A percentile compares a stretch with the other conserved stretches of the same genome.
phyloP scores from a whole-genome alignment of 2,888 invertebrate genomes.

The Microctonus hyperodae region DNA sequence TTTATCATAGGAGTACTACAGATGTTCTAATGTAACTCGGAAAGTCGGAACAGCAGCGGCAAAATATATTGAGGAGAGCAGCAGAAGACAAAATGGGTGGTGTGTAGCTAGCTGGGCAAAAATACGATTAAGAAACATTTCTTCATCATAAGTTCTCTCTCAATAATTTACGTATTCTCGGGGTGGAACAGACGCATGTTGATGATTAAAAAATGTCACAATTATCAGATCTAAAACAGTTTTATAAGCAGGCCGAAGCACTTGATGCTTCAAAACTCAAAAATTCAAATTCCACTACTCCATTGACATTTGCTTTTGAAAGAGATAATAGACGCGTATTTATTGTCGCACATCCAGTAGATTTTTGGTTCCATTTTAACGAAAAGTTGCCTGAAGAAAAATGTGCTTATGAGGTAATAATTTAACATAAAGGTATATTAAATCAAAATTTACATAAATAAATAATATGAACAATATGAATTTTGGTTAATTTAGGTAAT shows the following conservation, averaged over 20 bases:
- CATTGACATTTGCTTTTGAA: conserved; percentile 63
- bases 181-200: no score
- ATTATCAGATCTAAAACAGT: conserved; percentile 57
- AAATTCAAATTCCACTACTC: conserved; percentile 45
- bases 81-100: no score
- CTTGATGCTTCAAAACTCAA: conserved; percentile 47
- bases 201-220: no score
- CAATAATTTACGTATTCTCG: no score
- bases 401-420: conserved; percentile 62
- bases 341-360: conserved; percentile 62
- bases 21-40: no score
- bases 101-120: no score
- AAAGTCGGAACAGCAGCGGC: no score
- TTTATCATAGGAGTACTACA: no score
- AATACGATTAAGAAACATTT: no score
- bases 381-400: conserved; percentile 46
- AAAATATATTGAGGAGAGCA: no score
- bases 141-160: no score
- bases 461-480: background rate
- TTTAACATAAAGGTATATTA: background rate
- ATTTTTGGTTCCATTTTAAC: conserved; percentile 61
- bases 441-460: background rate
- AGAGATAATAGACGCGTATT: conserved; percentile 57
- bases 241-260: conserved; percentile 61
- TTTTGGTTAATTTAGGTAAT: conserved; percentile 56